A percentile compares a stretch with the other conserved stretches of the same genome.
These are phyloP conservation scores for Silurus aristotelis DNA, from an alignment of 2,797 vertebrate genomes.

Conservation along the genomic window DNA sequence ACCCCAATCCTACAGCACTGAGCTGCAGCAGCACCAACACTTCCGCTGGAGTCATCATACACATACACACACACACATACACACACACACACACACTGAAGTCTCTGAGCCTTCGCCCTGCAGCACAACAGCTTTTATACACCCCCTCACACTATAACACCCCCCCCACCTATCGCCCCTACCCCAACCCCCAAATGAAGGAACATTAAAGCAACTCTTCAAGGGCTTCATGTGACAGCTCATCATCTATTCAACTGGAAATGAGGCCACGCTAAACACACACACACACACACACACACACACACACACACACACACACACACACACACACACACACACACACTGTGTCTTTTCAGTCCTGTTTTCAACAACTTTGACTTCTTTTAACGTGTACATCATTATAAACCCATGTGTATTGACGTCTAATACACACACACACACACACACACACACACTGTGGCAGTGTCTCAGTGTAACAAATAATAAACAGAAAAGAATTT, in stretches of 20 bases:
- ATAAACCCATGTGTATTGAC: background rate
- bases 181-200: slow-evolving; percentile 71
- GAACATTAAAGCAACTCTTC: slow-evolving; percentile 71
- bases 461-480: too few species aligned
- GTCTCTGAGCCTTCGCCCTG: background rate
- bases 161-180: slow-evolving; percentile 37
- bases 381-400: background rate
- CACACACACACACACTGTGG: background rate
- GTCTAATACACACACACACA: background rate
- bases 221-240: slow-evolving; percentile 76
- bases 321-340: background rate
- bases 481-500: too few species aligned
- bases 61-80: too few species aligned
- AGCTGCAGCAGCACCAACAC: slow-evolving; percentile 11
- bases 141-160: background rate
- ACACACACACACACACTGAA: background rate
- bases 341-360: too few species aligned
- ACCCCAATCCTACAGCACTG: background rate
- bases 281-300: background rate
- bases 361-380: background rate
- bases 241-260: slow-evolving; percentile 79
- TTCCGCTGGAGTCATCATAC: background rate
- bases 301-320: background rate
- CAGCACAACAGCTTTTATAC: slow-evolving; percentile 64
- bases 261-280: slow-evolving; percentile 67